Percentiles rank a stretch among this genome's conserved stretches.
These are phyloP conservation scores for Heteronetta atricapilla DNA, from an alignment of 2,113 vertebrate genomes.

Conservation along the genomic window DNA sequence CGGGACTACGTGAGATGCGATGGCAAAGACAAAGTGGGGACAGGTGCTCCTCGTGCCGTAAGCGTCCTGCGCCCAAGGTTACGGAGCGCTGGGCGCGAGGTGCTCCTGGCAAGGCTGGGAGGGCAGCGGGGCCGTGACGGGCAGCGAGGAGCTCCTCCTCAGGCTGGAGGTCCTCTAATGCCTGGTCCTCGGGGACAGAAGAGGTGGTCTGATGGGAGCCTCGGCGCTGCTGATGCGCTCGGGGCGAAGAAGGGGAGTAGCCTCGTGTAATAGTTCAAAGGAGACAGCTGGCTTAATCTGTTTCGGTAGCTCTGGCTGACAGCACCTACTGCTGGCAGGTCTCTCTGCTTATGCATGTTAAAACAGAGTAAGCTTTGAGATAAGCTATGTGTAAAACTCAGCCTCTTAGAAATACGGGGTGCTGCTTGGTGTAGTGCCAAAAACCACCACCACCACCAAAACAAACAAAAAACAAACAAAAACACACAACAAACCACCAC, in stretches of 20 bases:
- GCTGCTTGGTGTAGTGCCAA: neutral
- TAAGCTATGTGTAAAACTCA: neutral
- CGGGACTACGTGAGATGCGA: neutral
- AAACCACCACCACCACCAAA: neutral
- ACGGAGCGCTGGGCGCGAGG: neutral
- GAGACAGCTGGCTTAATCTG: accelerated
- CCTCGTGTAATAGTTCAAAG: neutral
- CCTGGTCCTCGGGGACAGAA: accelerated
- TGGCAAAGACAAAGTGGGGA: neutral
- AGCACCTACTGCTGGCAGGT: neutral
- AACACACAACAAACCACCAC: accelerated
- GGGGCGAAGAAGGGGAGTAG: neutral
- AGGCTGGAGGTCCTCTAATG: neutral
- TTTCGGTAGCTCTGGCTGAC: neutral
- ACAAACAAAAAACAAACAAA: neutral
- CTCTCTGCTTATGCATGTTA: neutral
- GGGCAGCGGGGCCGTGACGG: neutral
- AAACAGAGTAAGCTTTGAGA: neutral
- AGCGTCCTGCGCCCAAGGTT: neutral
- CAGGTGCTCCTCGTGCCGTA: neutral
- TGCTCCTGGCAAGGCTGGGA: neutral
- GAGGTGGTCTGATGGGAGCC: neutral
- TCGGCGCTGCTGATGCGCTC: neutral
- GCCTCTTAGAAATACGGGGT: neutral
- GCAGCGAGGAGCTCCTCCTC: neutral